Conservation (phyloP, 2,113 vertebrate species). For the Pandion haliaetus region DNA sequence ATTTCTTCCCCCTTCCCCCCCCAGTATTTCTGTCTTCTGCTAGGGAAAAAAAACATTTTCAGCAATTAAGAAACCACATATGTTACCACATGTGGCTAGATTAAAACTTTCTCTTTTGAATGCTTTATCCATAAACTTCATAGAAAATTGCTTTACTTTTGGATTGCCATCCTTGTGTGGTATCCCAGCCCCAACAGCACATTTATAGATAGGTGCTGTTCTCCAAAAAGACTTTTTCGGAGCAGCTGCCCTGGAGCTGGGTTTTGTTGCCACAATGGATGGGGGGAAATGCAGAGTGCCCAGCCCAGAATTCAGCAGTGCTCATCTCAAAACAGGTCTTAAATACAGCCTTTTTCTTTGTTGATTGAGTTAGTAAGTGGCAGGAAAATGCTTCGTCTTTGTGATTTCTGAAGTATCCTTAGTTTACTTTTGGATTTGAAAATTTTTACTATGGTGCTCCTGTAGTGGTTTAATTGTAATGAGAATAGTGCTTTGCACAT, state of each 20-base stretch:
- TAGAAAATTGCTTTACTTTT: background rate
- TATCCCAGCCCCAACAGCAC: background rate
- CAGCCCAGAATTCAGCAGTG: background rate
- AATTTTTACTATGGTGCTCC: background rate
- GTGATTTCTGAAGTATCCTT: background rate
- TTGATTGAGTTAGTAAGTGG: background rate
- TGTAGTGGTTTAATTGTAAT: background rate
- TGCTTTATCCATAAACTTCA: background rate
- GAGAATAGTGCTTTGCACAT: background rate
- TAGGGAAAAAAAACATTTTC: background rate
- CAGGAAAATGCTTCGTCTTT: background rate
- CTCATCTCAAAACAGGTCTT: background rate
- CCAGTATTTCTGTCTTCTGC: background rate
- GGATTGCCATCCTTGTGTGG: background rate
- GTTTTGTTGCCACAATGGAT: background rate
- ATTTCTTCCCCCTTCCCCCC: rapidly evolving
- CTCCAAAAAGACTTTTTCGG: background rate
- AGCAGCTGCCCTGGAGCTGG: background rate
- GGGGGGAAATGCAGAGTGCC: background rate
- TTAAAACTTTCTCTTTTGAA: background rate
- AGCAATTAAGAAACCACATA: background rate
- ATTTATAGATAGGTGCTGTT: background rate
- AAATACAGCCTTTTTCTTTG: background rate
- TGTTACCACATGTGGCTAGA: background rate
- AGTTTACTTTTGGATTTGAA: background rate